Evolutionary conservation across 2,113 vertebrate genomes (phyloP).

Genomic region (Rhynchomys soricoides): DNA sequence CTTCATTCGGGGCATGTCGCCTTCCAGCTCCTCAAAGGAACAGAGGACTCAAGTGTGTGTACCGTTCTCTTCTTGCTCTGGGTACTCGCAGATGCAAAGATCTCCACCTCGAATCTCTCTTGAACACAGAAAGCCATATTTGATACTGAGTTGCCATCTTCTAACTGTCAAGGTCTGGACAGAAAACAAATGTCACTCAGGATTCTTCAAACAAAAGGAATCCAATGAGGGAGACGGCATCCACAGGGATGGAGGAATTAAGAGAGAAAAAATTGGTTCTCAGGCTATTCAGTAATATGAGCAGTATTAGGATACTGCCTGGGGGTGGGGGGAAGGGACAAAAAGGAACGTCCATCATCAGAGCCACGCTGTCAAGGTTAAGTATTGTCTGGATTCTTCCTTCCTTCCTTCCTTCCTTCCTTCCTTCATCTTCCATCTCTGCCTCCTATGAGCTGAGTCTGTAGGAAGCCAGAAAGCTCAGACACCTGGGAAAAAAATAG

Average conservation of each 20-base stretch:
- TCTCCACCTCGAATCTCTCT: background rate
- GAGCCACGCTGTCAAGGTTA: background rate
- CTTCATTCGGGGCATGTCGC: constrained; percentile 25
- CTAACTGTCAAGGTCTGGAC: background rate
- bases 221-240: constrained; percentile 1
- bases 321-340: background rate
- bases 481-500: constrained; percentile 1
- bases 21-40: background rate
- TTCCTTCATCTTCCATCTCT: background rate
- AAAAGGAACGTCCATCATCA: background rate
- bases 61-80: background rate
- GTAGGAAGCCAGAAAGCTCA: background rate
- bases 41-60: background rate
- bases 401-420: background rate
- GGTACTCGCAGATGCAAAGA: background rate
- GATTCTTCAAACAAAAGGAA: background rate
- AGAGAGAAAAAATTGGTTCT: background rate
- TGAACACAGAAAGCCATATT: background rate
- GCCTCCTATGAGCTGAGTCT: background rate
- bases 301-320: background rate
- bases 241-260: background rate
- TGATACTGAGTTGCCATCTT: background rate
- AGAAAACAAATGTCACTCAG: background rate
- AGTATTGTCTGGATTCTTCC: background rate
- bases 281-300: background rate